Conservation (phyloP, 2,113 vertebrate genomes). For the Thunnus thynnus region DNA sequence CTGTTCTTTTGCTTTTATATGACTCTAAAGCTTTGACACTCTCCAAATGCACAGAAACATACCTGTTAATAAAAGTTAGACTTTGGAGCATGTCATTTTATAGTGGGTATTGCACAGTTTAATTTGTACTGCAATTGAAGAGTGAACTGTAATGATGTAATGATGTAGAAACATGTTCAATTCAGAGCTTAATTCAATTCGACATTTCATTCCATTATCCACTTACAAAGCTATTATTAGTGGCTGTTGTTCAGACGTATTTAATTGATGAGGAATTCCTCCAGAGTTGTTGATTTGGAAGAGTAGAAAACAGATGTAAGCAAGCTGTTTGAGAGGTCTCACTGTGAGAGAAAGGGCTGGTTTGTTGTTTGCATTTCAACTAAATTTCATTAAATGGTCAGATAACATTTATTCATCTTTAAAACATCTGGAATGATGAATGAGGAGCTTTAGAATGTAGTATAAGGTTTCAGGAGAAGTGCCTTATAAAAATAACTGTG, state of each 20-base stretch:
- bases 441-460: background rate
- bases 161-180: background rate
- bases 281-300: background rate
- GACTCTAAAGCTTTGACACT: background rate
- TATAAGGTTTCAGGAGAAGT: background rate
- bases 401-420: background rate
- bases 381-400: background rate
- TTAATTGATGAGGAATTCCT: background rate
- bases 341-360: background rate
- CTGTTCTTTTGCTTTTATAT: background rate
- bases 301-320: background rate
- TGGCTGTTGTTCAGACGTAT: background rate
- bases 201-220: conserved; percentile 21
- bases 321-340: background rate
- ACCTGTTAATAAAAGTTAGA: background rate
- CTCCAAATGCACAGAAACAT: conserved; percentile 7
- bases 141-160: background rate
- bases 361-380: conserved; percentile 1
- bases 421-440: conserved; percentile 1
- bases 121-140: background rate
- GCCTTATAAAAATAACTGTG: background rate
- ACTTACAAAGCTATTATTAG: conserved; percentile 6
- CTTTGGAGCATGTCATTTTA: background rate
- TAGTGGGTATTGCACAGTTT: background rate
- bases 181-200: conserved; percentile 17